Base-by-base conservation (phyloP, 2,113 vertebrate genomes). In the Pholis gunnellus region DNA sequence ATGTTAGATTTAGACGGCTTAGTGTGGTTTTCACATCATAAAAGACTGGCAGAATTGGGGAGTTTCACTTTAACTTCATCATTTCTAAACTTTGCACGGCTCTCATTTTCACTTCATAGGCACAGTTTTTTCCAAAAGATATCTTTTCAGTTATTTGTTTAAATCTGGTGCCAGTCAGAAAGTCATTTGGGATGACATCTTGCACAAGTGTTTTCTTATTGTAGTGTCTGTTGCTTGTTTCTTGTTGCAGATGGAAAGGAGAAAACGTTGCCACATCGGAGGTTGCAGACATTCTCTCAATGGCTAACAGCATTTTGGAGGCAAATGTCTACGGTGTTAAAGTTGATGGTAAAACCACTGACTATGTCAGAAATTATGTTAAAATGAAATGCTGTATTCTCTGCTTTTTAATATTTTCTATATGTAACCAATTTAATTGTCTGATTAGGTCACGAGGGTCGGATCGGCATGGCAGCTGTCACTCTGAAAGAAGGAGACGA, bases 191-290 rank as follows among this genome's bases (percentile, higher is more conserved):
- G 14, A 46, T 14, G 18, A 60, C 42, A 5, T 50, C 17, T n/a
- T n/a, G 31, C 46, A n/a, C 46, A 38, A 38, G 8, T 20, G 20
- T 54, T 29, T 38, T 11, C 11, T 27, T 36, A 13, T 36, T 18
- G 36, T 18, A 7, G 8, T 15, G 18, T 34, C 2, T 50, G 42
- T 10, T 48, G 29, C 15, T 18, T 60, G 15, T 13, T 27, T 25
- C 22, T 57, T 56, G 10, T 46, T 88, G 36, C 88, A 98, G 97
- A 64, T 99, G 97, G 97, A 99, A 98, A 95, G 97, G 97, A 0
- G 97, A 99, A 86, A 99, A 99, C 0, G 97, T 99, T 17, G 97
- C 98, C 75, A 99, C 97, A 0, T 96, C 96, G 0, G 98, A 99
- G 88, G 97, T 99, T 1, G 95, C 95, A 44, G 94, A 95, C 31